phyloP scores from a whole-genome alignment of 2,113 vertebrate genomes.

The Diglossa brunneiventris region DNA sequence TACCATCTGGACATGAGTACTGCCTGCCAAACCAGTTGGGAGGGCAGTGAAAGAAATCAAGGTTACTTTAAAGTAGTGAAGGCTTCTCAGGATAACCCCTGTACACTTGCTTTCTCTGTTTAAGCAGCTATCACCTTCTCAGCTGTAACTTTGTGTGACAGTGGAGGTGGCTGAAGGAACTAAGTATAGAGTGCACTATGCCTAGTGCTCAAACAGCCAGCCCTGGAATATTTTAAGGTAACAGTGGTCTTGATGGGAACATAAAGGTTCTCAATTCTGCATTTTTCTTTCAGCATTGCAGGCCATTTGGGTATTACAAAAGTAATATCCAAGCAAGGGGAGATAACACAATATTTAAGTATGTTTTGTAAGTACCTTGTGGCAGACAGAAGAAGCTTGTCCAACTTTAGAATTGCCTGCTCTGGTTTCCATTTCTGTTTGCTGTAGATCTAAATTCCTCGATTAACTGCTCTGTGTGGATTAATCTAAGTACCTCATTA shows the following conservation, averaged over 20 bases:
- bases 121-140: not conserved
- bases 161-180: not conserved
- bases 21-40: slow-evolving; percentile 1
- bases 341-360: not conserved
- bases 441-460: not conserved
- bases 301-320: not conserved
- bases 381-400: not conserved
- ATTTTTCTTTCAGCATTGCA: not conserved
- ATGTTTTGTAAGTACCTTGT: not conserved
- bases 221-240: not conserved
- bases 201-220: not conserved
- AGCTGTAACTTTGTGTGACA: not conserved
- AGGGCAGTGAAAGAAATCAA: not conserved
- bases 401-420: not conserved
- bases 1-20: slow-evolving; percentile 19
- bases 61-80: not conserved
- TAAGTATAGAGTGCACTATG: not conserved
- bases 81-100: not conserved
- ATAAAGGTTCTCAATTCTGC: not conserved
- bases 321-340: not conserved
- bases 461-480: not conserved
- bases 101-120: not conserved
- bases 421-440: not conserved
- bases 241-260: not conserved
- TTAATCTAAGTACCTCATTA: not conserved